These are phyloP conservation scores for Apoderus coryli DNA, from an alignment of 2,888 invertebrate genomes.

Conservation along the genomic window DNA sequence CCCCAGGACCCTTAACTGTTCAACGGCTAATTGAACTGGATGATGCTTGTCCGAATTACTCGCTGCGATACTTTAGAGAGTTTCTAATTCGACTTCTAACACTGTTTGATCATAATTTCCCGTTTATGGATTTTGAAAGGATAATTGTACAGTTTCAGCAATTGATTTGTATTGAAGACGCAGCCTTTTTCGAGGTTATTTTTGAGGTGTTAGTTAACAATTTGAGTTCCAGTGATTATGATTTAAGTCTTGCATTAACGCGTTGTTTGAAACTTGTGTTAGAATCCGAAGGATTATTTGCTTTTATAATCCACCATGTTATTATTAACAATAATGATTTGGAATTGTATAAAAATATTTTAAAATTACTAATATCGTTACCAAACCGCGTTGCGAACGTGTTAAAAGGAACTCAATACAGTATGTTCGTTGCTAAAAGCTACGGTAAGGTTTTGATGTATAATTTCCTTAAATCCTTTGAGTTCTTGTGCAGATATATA, in stretches of 20 bases:
- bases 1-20: slow-evolving; percentile 45
- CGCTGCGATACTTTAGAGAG: slow-evolving; percentile 35
- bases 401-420: slow-evolving; percentile 38
- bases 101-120: slow-evolving; percentile 44
- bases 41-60: slow-evolving; percentile 29
- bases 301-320: slow-evolving; percentile 28
- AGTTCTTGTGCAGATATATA: slow-evolving; percentile 38
- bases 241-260: too few relatives aligned
- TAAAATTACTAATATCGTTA: slow-evolving; percentile 49
- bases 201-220: slow-evolving; percentile 35
- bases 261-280: slow-evolving; percentile 36
- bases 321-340: slow-evolving; percentile 9
- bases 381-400: slow-evolving; percentile 59
- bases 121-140: too few relatives aligned
- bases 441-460: slow-evolving; percentile 45
- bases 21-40: slow-evolving; percentile 49
- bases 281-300: slow-evolving; percentile 42
- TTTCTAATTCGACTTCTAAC: slow-evolving; percentile 37
- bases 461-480: slow-evolving; percentile 44
- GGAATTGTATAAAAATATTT: slow-evolving; percentile 31
- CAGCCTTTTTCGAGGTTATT: slow-evolving; percentile 34
- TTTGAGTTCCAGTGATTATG: too few relatives aligned
- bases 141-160: too few relatives aligned
- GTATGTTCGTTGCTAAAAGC: slow-evolving; percentile 40
- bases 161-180: slow-evolving; percentile 42